phyloP scores from a whole-genome alignment of 2,888 invertebrate species.

The Archips xylosteana region DNA sequence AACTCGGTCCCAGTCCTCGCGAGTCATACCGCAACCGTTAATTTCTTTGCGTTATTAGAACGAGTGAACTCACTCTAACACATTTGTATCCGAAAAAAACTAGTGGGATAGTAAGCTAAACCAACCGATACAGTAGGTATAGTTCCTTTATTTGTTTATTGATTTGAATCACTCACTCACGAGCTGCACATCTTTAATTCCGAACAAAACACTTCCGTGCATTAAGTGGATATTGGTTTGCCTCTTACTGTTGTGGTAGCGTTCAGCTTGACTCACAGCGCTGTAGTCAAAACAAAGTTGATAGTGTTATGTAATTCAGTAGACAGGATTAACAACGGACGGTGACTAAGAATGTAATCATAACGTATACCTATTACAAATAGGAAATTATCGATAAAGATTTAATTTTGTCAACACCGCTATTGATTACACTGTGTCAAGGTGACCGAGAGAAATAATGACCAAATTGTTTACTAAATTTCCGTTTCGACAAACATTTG shows the following conservation, averaged over 20 bases:
- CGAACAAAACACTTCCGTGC: neutral
- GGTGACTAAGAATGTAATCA: slow-evolving; percentile 28
- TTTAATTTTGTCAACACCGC: slow-evolving; percentile 22
- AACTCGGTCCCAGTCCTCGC: no score
- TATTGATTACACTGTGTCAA: slow-evolving; percentile 30
- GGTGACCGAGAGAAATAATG: slow-evolving; percentile 27
- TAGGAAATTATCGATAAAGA: slow-evolving; percentile 17
- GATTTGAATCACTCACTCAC: no score
- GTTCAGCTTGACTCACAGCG: slow-evolving; percentile 17
- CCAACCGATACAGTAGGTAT: no score
- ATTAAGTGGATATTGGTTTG: neutral
- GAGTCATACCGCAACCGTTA: no score
- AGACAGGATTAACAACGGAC: slow-evolving; percentile 28
- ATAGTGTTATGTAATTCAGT: slow-evolving; percentile 33
- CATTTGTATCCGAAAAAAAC: no score
- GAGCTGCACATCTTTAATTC: no score
- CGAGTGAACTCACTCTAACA: no score
- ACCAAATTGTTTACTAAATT: slow-evolving; percentile 34
- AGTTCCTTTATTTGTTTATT: no score
- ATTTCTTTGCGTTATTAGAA: no score
- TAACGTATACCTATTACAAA: neutral
- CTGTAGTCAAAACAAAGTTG: slow-evolving; percentile 27
- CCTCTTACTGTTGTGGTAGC: neutral
- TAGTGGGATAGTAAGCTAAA: no score
- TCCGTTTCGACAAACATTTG: slow-evolving; percentile 3